A percentile compares a stretch with the other conserved stretches of the same genome.
Conservation (phyloP, 2,797 vertebrate species). For the Argyrosomus regius region DNA sequence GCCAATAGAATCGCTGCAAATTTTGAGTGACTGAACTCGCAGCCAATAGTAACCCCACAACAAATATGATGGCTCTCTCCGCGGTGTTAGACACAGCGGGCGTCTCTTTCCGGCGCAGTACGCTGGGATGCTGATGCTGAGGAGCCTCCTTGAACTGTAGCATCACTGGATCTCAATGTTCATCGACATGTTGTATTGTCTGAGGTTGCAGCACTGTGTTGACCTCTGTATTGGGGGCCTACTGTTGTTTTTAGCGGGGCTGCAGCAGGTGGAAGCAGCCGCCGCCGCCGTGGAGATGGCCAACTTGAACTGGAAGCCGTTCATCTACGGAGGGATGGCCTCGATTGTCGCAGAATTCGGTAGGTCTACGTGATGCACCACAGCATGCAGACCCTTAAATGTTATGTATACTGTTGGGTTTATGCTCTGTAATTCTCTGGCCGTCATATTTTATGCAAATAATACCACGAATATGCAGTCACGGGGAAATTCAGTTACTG, state of each 20-base stretch:
- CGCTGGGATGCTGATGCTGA: slow-evolving; percentile 81
- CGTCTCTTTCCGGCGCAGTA: slow-evolving; percentile 83
- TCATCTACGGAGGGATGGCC: slow-evolving; percentile 96
- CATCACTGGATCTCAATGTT: slow-evolving; percentile 59
- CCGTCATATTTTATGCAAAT: neutral
- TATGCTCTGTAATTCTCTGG: neutral
- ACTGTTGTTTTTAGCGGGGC: slow-evolving; percentile 84
- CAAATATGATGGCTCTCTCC: slow-evolving; percentile 36
- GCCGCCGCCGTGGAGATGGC: slow-evolving; percentile 89
- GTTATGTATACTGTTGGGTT: neutral
- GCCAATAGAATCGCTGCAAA: slow-evolving; percentile 58
- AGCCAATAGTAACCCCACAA: slow-evolving; percentile 68
- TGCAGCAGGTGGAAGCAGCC: slow-evolving; percentile 86
- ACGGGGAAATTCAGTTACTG: neutral
- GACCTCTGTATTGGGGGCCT: slow-evolving; percentile 78
- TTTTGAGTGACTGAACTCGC: slow-evolving; percentile 60
- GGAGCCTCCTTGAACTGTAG: slow-evolving; percentile 47
- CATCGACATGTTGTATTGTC: slow-evolving; percentile 77
- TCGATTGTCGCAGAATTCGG: slow-evolving; percentile 97
- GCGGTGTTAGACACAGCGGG: slow-evolving; percentile 48
- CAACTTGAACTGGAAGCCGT: slow-evolving; percentile 96
- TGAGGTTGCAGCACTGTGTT: slow-evolving; percentile 78
- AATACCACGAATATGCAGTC: neutral
- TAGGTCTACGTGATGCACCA: slow-evolving; percentile 77
- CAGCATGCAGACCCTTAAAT: slow-evolving; percentile 6